Conservation (phyloP, 2,888 invertebrate genomes). For the Galeopsomyia nigrocyanea region DNA sequence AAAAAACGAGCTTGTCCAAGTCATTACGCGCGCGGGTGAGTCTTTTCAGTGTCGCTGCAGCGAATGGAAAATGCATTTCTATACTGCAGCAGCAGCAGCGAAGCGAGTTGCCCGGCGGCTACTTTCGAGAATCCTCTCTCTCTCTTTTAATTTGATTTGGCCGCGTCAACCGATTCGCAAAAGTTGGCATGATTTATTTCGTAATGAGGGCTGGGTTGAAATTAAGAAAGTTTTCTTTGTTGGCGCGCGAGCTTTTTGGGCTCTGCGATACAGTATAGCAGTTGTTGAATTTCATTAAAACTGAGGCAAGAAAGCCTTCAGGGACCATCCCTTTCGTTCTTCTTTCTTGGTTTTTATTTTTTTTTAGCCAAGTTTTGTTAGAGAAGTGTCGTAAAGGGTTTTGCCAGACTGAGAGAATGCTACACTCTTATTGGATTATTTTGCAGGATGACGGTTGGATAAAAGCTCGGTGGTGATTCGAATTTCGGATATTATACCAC, state of each 20-base stretch:
- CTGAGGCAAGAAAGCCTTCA: background rate
- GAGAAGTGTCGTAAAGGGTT: too few relatives aligned
- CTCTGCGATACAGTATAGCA: slow-evolving; percentile 20
- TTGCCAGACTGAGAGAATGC: too few relatives aligned
- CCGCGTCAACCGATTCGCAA: background rate
- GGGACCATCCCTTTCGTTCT: too few relatives aligned
- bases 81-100: too few relatives aligned
- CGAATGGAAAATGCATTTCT: too few relatives aligned
- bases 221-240: slow-evolving; percentile 47
- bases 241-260: slow-evolving; percentile 16
- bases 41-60: too few relatives aligned
- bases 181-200: slow-evolving; percentile 25
- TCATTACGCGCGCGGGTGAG: too few relatives aligned
- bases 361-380: background rate
- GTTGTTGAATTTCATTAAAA: slow-evolving; percentile 45
- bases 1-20: too few relatives aligned
- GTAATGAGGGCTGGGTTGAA: slow-evolving; percentile 25
- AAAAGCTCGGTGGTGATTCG: too few relatives aligned
- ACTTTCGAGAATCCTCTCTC: background rate
- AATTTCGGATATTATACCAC: too few relatives aligned
- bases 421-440: too few relatives aligned
- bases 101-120: background rate
- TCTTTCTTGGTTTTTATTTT: background rate
- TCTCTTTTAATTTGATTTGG: slow-evolving; percentile 3
- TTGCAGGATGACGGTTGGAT: too few relatives aligned